phyloP scores from a whole-genome alignment of 2,797 vertebrate species.

The Microchirus variegatus region DNA sequence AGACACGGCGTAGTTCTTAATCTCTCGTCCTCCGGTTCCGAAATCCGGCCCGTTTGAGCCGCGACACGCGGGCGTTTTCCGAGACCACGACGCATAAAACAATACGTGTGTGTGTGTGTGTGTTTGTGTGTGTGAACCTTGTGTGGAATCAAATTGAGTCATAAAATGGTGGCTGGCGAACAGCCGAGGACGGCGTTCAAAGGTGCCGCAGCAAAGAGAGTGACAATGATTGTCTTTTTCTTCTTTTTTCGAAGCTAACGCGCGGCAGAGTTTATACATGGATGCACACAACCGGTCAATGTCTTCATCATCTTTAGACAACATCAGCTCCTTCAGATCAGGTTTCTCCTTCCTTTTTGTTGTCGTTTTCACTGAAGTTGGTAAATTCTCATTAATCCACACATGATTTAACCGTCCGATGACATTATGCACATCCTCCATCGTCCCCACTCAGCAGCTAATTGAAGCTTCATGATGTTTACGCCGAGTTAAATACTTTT shows the following conservation, averaged over 20 bases:
- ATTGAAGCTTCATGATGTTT: constrained; percentile 33
- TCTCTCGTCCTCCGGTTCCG: constrained; percentile 68
- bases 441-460: constrained; percentile 11
- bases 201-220: constrained; percentile 55
- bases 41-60: constrained; percentile 65
- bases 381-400: not conserved
- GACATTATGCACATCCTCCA: not conserved
- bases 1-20: constrained; percentile 74
- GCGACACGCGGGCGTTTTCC: constrained; percentile 46
- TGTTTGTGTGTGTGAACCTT: constrained; percentile 70
- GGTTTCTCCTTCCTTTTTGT: not conserved
- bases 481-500: constrained; percentile 24
- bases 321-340: not conserved
- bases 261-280: not conserved
- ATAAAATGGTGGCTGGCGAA: too few species aligned
- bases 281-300: not conserved
- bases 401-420: constrained; percentile 8
- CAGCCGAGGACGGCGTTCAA: constrained; percentile 61
- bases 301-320: not conserved
- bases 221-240: constrained; percentile 35
- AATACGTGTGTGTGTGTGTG: too few species aligned
- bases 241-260: not conserved
- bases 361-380: not conserved
- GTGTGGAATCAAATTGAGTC: constrained; percentile 71
- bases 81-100: constrained; percentile 65